A percentile compares a stretch with the other conserved stretches of the same genome.
Conservation (phyloP, 2,888 invertebrate genomes). For the Caenorhabditis panamensis region DNA sequence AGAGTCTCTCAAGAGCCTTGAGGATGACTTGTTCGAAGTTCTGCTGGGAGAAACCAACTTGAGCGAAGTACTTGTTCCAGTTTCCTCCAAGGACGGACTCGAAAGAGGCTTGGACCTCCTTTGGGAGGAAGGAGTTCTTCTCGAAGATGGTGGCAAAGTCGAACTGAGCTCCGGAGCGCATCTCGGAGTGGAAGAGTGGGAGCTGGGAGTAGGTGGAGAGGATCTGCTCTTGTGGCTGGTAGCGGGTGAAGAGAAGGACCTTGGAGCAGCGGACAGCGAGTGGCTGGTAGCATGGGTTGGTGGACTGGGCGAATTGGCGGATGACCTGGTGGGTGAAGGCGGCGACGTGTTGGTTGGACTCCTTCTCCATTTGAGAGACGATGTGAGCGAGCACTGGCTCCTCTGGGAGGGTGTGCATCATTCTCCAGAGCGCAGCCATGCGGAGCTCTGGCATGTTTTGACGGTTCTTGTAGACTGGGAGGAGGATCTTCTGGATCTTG, state of each 20-base stretch:
- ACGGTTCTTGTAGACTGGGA: slow-evolving; percentile 75
- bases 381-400: slow-evolving; percentile 72
- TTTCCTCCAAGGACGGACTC: slow-evolving; percentile 73
- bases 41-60: slow-evolving; percentile 72
- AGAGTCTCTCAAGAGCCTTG: slow-evolving; percentile 56
- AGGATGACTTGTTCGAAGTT: slow-evolving; percentile 65
- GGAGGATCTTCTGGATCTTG: slow-evolving; percentile 63
- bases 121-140: slow-evolving; percentile 71
- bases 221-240: slow-evolving; percentile 61
- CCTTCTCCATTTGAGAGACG: slow-evolving; percentile 68
- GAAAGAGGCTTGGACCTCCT: slow-evolving; percentile 69
- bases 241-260: slow-evolving; percentile 61
- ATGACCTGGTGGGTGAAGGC: slow-evolving; percentile 71
- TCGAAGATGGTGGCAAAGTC: slow-evolving; percentile 71
- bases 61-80: slow-evolving; percentile 69
- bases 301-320: slow-evolving; percentile 65
- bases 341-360: slow-evolving; percentile 73
- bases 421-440: slow-evolving; percentile 71
- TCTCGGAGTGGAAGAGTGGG: slow-evolving; percentile 68
- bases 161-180: slow-evolving; percentile 67
- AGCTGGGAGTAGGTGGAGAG: slow-evolving; percentile 61
- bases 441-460: slow-evolving; percentile 74
- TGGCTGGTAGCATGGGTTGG: slow-evolving; percentile 70
- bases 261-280: slow-evolving; percentile 61
- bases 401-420: slow-evolving; percentile 73